Evolutionary conservation across 1,140 invertebrate species (phyloP), one percentile per base, ranked within the genome.

Genomic region (Brachionus asplanchnoidis): DNA sequence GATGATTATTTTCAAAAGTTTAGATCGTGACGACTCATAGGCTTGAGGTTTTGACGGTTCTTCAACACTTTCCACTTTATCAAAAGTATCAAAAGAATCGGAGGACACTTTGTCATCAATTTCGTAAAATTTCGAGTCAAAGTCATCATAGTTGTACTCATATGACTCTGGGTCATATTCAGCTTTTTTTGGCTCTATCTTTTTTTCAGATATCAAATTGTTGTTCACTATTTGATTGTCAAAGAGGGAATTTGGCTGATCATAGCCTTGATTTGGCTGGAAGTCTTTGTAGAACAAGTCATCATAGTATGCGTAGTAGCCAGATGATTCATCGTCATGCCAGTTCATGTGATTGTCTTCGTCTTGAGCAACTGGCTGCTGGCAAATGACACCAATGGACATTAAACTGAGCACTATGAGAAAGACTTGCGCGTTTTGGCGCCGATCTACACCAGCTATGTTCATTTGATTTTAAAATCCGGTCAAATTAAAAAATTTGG

Each of bases 1-100:
- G 85, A 94, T 94, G 89, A 97, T 96, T 92, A 97, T 96, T 20
- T 40, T 65, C 32, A 82, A 65, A 32, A 82, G 40, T n/a, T 82
- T 82, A 0, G 79, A 60, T 26, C 79, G 40, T 11, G 53, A 80
- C 0, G 78, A 60, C 32, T 82, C 36, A 20, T 82, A 82, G 9
- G 42, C 20, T 50, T 20, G 42, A 12, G 26, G 40, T 11, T 20
- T 50, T 32, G 9, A 11, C 50, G 42, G 73, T 12, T 23, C n/a
- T 28, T 46, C 42, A 6, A 26, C 42, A 11, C 9, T 50, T 50
- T 28, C 11, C 12, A n/a, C 36, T 42, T 77, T 50, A n/a, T 53
- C 42, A 5, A 12, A 28, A 28, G 20, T 5, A 32, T 77, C 73
- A 17, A 73, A 40, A 23, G 68, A 73, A 40, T 73, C 36, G 0